These are phyloP conservation scores for Lamellibrachia satsuma DNA, from an alignment of 2,888 invertebrate species.

Conservation along the genomic window DNA sequence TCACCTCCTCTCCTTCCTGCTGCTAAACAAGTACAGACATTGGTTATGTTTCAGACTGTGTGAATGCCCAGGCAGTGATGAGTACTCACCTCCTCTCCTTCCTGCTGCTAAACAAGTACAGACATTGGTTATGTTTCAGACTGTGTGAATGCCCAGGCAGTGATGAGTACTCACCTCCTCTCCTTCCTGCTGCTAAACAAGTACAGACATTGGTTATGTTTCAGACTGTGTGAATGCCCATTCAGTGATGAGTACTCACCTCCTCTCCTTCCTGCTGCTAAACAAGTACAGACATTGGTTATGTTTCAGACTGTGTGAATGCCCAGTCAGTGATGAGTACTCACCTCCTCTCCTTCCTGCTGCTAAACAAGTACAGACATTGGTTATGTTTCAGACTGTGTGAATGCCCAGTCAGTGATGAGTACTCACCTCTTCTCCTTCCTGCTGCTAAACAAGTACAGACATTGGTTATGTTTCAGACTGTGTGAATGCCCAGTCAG, in stretches of 20 bases:
- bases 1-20: conserved; percentile 85
- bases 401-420: conserved; percentile 86
- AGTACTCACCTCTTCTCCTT: conserved; percentile 90
- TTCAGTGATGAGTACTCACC: conserved; percentile 91
- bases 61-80: conserved; percentile 86
- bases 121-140: conserved; percentile 77
- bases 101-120: conserved; percentile 81
- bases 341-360: conserved; percentile 85
- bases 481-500: conserved; percentile 81
- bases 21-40: conserved; percentile 81
- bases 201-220: conserved; percentile 72
- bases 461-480: conserved; percentile 77
- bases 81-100: conserved; percentile 90
- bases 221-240: conserved; percentile 84
- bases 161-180: conserved; percentile 92
- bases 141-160: conserved; percentile 81
- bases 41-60: conserved; percentile 79
- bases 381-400: conserved; percentile 79
- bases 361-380: conserved; percentile 81
- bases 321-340: conserved; percentile 92
- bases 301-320: conserved; percentile 78
- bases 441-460: conserved; percentile 81
- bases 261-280: conserved; percentile 84
- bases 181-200: conserved; percentile 86
- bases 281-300: conserved; percentile 80